Evolutionary conservation across 2,113 vertebrate genomes (phyloP).

Genomic region (Astur gentilis): DNA sequence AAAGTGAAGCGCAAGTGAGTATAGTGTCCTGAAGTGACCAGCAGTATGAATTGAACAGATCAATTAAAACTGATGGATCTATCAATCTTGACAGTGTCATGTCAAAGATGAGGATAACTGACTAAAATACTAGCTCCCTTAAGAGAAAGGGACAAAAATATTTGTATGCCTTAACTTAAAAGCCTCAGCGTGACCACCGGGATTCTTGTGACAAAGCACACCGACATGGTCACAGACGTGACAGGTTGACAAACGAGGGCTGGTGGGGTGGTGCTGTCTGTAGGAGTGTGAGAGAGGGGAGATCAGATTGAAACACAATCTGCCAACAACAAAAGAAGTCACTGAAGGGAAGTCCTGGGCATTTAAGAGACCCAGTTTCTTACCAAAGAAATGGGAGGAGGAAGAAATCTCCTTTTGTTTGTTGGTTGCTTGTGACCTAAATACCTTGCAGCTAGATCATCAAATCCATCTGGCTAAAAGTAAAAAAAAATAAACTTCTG

Average conservation of each 20-base stretch:
- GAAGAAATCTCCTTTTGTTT: constrained; percentile 37
- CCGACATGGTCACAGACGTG: not conserved
- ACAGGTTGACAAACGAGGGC: constrained; percentile 47
- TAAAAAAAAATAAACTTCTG: not conserved
- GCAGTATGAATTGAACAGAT: not conserved
- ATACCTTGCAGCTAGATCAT: constrained; percentile 23
- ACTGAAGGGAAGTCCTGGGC: constrained; percentile 25
- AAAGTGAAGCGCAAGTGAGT: not conserved
- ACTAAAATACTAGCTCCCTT: not conserved
- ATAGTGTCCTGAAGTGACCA: not conserved
- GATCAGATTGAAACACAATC: constrained; percentile 58
- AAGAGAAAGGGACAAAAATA: constrained; percentile 28
- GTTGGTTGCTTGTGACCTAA: constrained; percentile 21
- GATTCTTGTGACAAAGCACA: constrained; percentile 38
- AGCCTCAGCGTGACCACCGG: not conserved
- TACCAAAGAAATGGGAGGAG: constrained; percentile 8
- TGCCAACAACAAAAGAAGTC: constrained; percentile 47
- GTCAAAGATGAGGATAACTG: not conserved
- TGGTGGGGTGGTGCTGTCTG: constrained; percentile 29
- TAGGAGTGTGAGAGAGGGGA: constrained; percentile 41
- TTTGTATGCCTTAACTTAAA: constrained; percentile 34
- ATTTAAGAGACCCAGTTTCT: constrained; percentile 1
- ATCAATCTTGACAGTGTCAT: not conserved
- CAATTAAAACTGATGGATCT: not conserved
- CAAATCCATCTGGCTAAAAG: constrained; percentile 15